Evolutionary conservation across 2,797 vertebrate genomes (phyloP), one percentile per base, ranked within the genome.

Genomic region (Petrocephalus sullivani): DNA sequence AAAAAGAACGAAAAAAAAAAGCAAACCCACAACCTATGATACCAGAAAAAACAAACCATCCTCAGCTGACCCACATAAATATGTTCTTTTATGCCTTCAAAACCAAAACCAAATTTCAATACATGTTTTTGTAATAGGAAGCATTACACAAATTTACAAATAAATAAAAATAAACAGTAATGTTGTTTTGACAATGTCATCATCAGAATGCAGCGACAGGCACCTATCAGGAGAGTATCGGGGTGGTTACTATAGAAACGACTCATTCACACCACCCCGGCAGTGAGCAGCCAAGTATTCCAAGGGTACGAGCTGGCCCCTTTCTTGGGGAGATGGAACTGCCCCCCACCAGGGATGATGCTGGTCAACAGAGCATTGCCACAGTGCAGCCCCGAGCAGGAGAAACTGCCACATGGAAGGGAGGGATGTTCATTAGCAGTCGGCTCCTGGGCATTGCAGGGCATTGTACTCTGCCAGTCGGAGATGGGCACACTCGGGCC

Each of bases 21-120:
- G 23, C 33, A 19, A 46, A 28, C 7, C 41, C 41, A 53, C 10
- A 53, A 53, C 16, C 56, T 85, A 21, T 75, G 67, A 23, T 53
- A 67, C 56, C 28, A 54, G 37, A 61, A 85, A 23, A 58, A 23
- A 21, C 53, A 83, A 71, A 71, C 1, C 14, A n/a, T 49, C 67
- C n/a, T 19, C 37, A 87, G 64, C 46, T 56, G 54, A 28, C 58
- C 6, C 56, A 71, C 14, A 83, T 81, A 84, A 87, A 83, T 46
- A 19, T 71, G 10, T 60, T 46, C 57, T 28, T 16, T 54, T 57
- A 41, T 67, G 46, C 33, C 41, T 87, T 87, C 46, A 53, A 51
- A 87, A 49, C 21, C 10, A 85, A 67, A 87, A 67, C 58, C n/a
- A 81, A 88, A 58, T 81, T 88, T 67, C n/a, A 87, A 60, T 53